Evolutionary conservation across 2,888 invertebrate species (phyloP).

Genomic region (Oscheius sp.): DNA sequence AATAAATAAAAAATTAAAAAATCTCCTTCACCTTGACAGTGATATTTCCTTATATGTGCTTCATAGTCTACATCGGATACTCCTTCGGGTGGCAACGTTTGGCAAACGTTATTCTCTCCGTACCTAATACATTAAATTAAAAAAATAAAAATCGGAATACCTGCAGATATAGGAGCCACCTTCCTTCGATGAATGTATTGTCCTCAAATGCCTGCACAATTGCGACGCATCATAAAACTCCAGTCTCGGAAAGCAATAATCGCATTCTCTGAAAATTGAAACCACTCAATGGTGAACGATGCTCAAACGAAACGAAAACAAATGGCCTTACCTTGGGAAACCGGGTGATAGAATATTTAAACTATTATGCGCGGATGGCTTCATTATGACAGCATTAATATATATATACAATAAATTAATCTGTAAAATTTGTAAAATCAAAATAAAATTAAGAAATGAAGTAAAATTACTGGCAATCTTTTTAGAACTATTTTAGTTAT

Average conservation of each 20-base stretch:
- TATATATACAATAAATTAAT: background rate
- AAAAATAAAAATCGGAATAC: slow-evolving; percentile 29
- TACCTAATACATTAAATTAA: slow-evolving; percentile 75
- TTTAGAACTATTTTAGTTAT: no score
- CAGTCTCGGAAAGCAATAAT: slow-evolving; percentile 36
- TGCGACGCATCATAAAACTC: slow-evolving; percentile 47
- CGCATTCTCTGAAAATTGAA: slow-evolving; percentile 37
- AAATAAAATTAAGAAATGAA: no score
- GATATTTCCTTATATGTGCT: slow-evolving; percentile 82
- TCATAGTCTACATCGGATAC: slow-evolving; percentile 87
- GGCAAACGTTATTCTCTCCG: slow-evolving; percentile 86
- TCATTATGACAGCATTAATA: slow-evolving; percentile 2
- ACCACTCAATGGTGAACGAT: background rate
- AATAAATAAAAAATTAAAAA: background rate
- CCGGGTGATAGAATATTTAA: slow-evolving; percentile 8
- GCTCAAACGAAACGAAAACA: slow-evolving; percentile 5
- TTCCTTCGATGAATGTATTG: slow-evolving; percentile 59
- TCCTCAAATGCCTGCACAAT: slow-evolving; percentile 54
- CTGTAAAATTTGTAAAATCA: background rate
- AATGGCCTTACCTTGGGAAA: slow-evolving; percentile 17
- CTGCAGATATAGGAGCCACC: slow-evolving; percentile 64
- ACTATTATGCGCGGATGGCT: slow-evolving; percentile 13
- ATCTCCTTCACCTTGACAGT: slow-evolving; percentile 56
- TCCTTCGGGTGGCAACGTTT: slow-evolving; percentile 86
- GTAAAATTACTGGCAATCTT: no score